Evolutionary conservation across 2,113 vertebrate genomes (phyloP).

Genomic region (Barnardius zonarius): DNA sequence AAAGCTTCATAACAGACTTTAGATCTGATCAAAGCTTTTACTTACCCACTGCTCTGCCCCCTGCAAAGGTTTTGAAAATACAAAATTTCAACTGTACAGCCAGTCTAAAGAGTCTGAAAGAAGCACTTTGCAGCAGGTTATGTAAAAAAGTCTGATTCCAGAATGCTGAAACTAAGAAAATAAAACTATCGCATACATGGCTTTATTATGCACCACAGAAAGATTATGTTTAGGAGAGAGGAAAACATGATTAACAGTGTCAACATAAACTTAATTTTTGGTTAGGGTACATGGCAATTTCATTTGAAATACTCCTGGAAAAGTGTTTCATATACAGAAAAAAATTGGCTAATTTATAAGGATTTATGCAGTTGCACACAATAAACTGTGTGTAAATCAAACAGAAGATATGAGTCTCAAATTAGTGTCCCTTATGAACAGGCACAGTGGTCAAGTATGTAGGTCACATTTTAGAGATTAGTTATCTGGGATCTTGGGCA

Average conservation of each 20-base stretch:
- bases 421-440: background rate
- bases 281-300: background rate
- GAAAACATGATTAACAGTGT: background rate
- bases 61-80: background rate
- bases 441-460: background rate
- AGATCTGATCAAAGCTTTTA: background rate
- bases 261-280: background rate
- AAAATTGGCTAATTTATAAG: background rate
- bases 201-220: background rate
- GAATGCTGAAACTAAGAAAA: background rate
- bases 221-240: background rate
- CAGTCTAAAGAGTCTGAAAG: background rate
- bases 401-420: background rate
- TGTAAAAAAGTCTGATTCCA: background rate
- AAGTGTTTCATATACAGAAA: background rate
- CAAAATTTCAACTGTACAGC: background rate
- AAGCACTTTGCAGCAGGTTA: background rate
- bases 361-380: background rate
- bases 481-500: background rate
- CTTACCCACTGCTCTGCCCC: background rate
- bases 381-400: background rate
- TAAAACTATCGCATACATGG: background rate
- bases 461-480: background rate
- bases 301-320: background rate
- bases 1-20: background rate